Conservation (phyloP, 1,140 invertebrate genomes). For the Temnothorax curvispinosus region DNA sequence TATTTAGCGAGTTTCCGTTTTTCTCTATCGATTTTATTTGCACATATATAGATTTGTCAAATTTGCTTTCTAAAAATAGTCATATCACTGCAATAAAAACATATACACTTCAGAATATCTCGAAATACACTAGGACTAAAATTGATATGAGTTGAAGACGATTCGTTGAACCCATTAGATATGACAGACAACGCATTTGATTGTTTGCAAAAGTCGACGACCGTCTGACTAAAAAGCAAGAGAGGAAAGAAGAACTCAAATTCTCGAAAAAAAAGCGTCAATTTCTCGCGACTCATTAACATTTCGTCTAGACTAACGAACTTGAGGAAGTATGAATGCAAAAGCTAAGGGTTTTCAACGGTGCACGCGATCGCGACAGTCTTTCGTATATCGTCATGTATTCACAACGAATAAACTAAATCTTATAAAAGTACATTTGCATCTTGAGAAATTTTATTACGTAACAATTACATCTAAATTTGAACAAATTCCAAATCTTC, state of each 20-base stretch:
- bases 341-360: slow-evolving; percentile 47
- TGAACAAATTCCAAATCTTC: not conserved
- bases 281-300: slow-evolving; percentile 78
- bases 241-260: slow-evolving; percentile 40
- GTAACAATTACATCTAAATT: slow-evolving; percentile 2
- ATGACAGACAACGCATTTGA: not conserved
- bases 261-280: slow-evolving; percentile 27
- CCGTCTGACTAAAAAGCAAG: slow-evolving; percentile 23
- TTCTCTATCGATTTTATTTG: not conserved
- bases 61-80: not conserved
- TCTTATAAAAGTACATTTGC: not conserved
- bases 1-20: not conserved
- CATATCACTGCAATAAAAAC: not conserved
- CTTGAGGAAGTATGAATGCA: slow-evolving; percentile 52
- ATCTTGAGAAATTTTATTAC: not conserved
- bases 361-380: slow-evolving; percentile 6
- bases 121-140: not conserved
- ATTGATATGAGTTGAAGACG: not conserved
- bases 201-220: slow-evolving; percentile 45
- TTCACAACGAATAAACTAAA: slow-evolving; percentile 71
- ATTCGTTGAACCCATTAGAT: not conserved
- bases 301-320: slow-evolving; percentile 76
- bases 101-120: not conserved
- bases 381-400: slow-evolving; percentile 15
- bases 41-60: not conserved